Percentiles rank a stretch among this genome's conserved stretches.
Evolutionary conservation across 2,113 vertebrate species (phyloP).

Genomic region (Ophiodon elongatus): DNA sequence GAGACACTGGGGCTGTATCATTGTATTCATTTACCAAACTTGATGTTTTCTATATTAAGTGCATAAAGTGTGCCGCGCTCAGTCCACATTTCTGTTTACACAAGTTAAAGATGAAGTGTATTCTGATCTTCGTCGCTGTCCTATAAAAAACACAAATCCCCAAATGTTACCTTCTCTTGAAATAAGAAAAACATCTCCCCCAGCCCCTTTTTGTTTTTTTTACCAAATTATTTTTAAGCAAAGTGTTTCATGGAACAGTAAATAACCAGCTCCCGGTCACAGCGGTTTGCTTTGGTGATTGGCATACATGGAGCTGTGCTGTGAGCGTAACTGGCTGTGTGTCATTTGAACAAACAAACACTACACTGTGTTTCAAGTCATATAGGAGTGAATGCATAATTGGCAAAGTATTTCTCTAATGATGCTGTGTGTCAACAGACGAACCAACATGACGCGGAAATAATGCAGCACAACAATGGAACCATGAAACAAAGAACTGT

Average conservation of each 20-base stretch:
- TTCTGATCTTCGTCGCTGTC: background rate
- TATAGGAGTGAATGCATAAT: background rate
- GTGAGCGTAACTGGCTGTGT: background rate
- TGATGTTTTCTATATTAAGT: background rate
- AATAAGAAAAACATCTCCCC: background rate
- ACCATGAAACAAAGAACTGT: background rate
- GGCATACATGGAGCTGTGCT: background rate
- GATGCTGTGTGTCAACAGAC: background rate
- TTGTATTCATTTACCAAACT: background rate
- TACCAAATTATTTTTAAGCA: background rate
- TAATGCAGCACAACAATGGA: constrained; percentile 5
- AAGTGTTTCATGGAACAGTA: background rate
- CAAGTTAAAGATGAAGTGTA: background rate
- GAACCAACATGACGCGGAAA: background rate
- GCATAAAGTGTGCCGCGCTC: background rate
- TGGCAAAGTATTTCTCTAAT: background rate
- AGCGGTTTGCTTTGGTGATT: background rate
- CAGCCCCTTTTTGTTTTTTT: background rate
- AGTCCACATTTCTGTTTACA: background rate
- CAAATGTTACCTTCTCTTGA: background rate
- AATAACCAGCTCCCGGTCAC: background rate
- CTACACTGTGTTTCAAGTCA: background rate
- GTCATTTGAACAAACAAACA: background rate
- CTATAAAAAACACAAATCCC: background rate
- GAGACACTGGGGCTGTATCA: background rate